These are phyloP conservation scores for Natator depressus DNA, from an alignment of 2,113 vertebrate species.

Conservation along the genomic window DNA sequence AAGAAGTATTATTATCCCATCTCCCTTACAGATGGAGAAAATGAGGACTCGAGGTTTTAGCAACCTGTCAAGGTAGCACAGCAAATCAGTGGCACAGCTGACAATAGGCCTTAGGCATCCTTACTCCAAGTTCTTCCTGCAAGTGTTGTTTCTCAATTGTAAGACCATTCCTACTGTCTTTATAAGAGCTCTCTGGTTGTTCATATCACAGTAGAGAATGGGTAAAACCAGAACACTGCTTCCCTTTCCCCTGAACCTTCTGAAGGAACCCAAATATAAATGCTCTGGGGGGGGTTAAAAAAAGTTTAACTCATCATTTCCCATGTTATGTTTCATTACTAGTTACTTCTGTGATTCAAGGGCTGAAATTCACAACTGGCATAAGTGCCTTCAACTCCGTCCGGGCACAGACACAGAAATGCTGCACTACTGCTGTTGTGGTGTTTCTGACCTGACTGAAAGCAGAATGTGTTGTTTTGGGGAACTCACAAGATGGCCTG, in stretches of 20 bases:
- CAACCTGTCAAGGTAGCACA: background rate
- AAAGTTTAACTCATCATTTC: background rate
- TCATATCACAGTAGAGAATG: background rate
- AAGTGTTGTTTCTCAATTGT: background rate
- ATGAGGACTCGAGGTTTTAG: background rate
- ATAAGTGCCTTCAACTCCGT: background rate
- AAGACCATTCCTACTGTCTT: background rate
- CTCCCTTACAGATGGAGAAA: background rate
- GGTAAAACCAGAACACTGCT: background rate
- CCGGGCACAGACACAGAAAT: background rate
- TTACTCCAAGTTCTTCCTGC: background rate
- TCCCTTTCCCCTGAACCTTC: background rate
- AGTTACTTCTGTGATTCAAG: background rate
- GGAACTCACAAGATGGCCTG: fast-evolving
- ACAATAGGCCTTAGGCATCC: background rate
- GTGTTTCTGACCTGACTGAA: background rate
- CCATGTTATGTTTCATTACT: background rate
- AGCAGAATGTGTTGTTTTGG: background rate
- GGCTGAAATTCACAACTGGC: background rate
- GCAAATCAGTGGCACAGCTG: background rate
- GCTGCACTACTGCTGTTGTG: background rate
- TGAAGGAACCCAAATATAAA: background rate
- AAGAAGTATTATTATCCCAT: background rate
- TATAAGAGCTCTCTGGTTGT: background rate
- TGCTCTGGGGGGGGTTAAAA: background rate